phyloP scores from a whole-genome alignment of 2,888 invertebrate genomes.

The Caenorhabditis uteleia region DNA sequence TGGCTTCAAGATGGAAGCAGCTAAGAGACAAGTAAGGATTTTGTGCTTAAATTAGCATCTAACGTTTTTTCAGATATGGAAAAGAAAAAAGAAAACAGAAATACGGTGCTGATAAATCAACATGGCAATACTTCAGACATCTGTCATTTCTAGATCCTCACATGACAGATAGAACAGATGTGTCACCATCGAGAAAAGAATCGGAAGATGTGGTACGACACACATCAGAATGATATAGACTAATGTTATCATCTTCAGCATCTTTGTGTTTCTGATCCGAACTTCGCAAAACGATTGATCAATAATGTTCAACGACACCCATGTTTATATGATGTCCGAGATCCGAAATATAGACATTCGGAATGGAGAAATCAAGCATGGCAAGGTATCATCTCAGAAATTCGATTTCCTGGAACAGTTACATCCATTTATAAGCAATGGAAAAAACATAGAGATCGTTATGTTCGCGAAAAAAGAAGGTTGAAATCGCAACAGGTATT shows the following conservation, averaged over 20 bases:
- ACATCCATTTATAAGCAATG: constrained; percentile 64
- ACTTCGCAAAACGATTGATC: constrained; percentile 45
- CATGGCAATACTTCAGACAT: constrained; percentile 64
- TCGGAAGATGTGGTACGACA: constrained; percentile 32
- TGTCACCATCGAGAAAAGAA: constrained; percentile 52
- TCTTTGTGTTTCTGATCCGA: constrained; percentile 50
- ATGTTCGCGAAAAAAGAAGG: constrained; percentile 61
- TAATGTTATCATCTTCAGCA: constrained; percentile 23
- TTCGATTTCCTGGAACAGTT: constrained; percentile 54
- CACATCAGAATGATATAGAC: not conserved
- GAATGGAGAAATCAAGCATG: constrained; percentile 57
- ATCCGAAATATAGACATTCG: constrained; percentile 58
- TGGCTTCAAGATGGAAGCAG: constrained; percentile 63
- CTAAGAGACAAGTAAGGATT: constrained; percentile 57
- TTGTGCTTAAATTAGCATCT: not conserved
- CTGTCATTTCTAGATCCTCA: constrained; percentile 65
- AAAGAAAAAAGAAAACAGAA: constrained; percentile 64
- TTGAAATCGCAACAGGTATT: constrained; percentile 12
- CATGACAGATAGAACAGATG: constrained; percentile 59
- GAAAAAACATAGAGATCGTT: constrained; percentile 66
- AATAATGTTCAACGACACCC: constrained; percentile 50
- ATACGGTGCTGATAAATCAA: constrained; percentile 49
- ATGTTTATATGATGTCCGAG: constrained; percentile 57
- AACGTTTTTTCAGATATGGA: constrained; percentile 45
- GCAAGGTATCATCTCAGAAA: constrained; percentile 49